Evolutionary conservation across 1,140 invertebrate genomes (phyloP), one percentile per base, ranked within the genome.

Genomic region (Trichomalopsis sarcophagae): DNA sequence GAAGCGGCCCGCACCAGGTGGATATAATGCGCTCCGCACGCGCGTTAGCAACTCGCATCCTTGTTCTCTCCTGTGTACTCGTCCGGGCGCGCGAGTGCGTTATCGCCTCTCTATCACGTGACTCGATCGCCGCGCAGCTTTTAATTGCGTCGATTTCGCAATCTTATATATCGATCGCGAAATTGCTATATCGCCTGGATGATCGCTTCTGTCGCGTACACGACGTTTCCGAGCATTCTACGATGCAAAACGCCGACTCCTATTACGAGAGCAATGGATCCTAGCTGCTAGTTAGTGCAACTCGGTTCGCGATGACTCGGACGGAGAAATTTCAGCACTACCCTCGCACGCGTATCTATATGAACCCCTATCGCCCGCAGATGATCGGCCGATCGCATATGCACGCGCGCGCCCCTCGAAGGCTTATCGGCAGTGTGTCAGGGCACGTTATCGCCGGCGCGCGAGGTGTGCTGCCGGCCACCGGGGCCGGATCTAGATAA

Each of bases 401-500:
- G 10, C 23, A 9, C 10, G 50, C 21, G 13, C 17, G 27, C 33
- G 50, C 47, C 36, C 76, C 66, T 78, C 62, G 9, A n/a, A 6
- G 75, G 47, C 17, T 85, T 85, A 85, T 81, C 78, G n/a, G 62
- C 76, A 30, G 69, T 79, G 75, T 71, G 55, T 50, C 78, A 13
- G 50, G 33, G 11, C 71, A 55, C 77, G 77, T 84, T 84, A 85
- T 81, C 78, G 71, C 79, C 10, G 80, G 81, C 83, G 76, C 36
- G 23, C 82, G 55, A 77, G 82, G 82, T 69, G 82, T 82, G 74
- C 50, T 33, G 68, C 69, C 40, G 76, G 36, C 75, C 50, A 69
- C 71, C 84, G 50, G 74, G 17, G 17, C 66, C 73, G 87, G 89
- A 92, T 93, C 92, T 91, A 93, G 92, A 93, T 93, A 92, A 92